Evolutionary conservation across 2,113 vertebrate species (phyloP), one percentile per base, ranked within the genome.

Genomic region (Jaculus jaculus): DNA sequence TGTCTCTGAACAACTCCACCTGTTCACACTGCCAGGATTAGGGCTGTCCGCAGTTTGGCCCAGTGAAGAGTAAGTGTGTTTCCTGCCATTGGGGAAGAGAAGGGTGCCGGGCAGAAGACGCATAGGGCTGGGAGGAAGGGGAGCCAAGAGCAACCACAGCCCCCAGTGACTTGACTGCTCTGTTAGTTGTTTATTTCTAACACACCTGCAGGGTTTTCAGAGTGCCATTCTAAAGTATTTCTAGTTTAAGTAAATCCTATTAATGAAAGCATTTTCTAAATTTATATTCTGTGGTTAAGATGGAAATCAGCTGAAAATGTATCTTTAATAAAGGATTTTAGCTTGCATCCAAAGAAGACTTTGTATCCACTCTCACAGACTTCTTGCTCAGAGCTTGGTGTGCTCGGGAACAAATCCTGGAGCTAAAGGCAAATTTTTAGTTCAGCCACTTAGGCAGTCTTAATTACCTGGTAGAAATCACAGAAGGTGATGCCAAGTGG

Each of bases 381-480:
- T 68, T 32, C 75, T 84, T 24, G 80, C 65, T 34, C 34, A 66
- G 37, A 32, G 51, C 30, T 30, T 86, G 73, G 71, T 47, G 4
- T 42, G 51, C 54, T 95, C 79, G 51, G 26, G 42, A 96, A 58
- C 72, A 82, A 92, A 84, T 77, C 34, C 69, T 83, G 72, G 20
- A 72, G 83, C 84, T 90, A 34, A 92, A 68, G 87, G 42, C 72
- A 54, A 18, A 88, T 95, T 95, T 96, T 80, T 75, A 82, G 85
- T 77, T 80, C 66, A 72, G 80, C 85, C 72, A 63, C 84, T 65
- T 83, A 30, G 74, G 51, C 1, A 17, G 47, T 78, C 65, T 90
- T 97, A 97, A 97, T 96, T 95, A 95, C 83, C 92, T 93, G 83
- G 63, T 4, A 15, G 51, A 95, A 93, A 54, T 93, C 74, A 88